These are phyloP conservation scores for Nesogale talazaci DNA, from an alignment of 2,113 vertebrate species.

Conservation along the genomic window DNA sequence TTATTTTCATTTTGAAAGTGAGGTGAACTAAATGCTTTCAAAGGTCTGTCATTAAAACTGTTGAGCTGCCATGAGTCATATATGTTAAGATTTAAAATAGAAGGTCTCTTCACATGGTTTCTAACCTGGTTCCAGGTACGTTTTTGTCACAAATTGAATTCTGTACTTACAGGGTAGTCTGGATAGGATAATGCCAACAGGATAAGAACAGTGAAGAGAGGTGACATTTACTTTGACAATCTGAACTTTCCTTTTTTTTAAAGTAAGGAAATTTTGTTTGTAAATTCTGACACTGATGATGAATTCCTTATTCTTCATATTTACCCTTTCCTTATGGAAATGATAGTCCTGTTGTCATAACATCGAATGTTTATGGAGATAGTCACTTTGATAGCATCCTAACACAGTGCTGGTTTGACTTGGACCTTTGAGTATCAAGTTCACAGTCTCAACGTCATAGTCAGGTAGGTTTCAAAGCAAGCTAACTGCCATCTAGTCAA, in stretches of 20 bases:
- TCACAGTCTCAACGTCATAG: constrained; percentile 56
- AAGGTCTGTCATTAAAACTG: neutral
- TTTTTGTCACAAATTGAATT: constrained; percentile 50
- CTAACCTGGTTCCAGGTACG: constrained; percentile 29
- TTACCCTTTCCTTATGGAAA: constrained; percentile 34
- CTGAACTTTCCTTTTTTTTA: constrained; percentile 50
- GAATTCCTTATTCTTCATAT: neutral
- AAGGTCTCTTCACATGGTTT: constrained; percentile 38
- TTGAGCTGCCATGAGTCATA: neutral
- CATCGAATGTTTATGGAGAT: constrained; percentile 44
- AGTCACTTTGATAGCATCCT: constrained; percentile 37
- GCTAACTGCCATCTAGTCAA: too few species aligned
- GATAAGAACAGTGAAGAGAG: constrained; percentile 60
- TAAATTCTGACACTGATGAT: constrained; percentile 35
- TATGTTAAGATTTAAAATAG: constrained; percentile 38
- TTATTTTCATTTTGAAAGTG: constrained; percentile 51
- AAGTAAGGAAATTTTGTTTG: constrained; percentile 34
- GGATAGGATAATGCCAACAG: constrained; percentile 70
- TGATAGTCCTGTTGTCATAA: constrained; percentile 52
- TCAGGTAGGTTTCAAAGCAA: constrained; percentile 35
- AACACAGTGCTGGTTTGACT: constrained; percentile 33
- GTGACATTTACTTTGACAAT: constrained; percentile 61
- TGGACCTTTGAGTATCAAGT: constrained; percentile 63
- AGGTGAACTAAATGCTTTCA: neutral
- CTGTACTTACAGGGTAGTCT: constrained; percentile 62